These are phyloP conservation scores for Cromileptes altivelis DNA, from an alignment of 2,113 vertebrate species.

Conservation along the genomic window DNA sequence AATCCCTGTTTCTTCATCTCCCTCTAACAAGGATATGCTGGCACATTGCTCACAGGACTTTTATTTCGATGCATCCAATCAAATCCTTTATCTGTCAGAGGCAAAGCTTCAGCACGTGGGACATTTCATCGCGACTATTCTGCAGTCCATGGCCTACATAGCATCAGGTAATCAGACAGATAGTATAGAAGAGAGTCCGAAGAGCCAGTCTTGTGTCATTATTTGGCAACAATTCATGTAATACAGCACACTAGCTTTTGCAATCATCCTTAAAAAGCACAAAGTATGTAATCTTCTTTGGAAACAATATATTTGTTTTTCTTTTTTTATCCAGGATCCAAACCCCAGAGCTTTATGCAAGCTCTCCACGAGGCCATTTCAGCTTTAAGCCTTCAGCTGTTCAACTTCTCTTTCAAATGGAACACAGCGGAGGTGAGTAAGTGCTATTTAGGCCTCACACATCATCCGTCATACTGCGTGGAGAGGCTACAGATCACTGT, in stretches of 20 bases:
- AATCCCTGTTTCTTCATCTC: constrained; percentile 72
- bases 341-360: constrained; percentile 71
- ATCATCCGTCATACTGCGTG: constrained; percentile 12
- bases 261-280: constrained; percentile 36
- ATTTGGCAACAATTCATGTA: constrained; percentile 2
- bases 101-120: constrained; percentile 84
- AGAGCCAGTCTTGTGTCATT: constrained; percentile 7
- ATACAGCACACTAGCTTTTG: constrained; percentile 9
- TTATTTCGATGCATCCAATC: constrained; percentile 86
- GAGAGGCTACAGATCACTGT: constrained; percentile 17
- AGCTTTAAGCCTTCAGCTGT: constrained; percentile 79
- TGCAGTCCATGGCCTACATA: constrained; percentile 86
- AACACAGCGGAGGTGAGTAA: constrained; percentile 67
- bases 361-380: constrained; percentile 82
- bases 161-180: constrained; percentile 80
- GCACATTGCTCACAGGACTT: constrained; percentile 79
- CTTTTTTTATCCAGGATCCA: constrained; percentile 63
- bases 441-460: constrained; percentile 28
- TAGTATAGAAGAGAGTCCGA: neutral
- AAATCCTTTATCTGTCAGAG: constrained; percentile 86
- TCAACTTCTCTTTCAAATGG: constrained; percentile 76
- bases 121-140: constrained; percentile 82
- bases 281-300: constrained; percentile 44
- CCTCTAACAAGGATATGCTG: constrained; percentile 58
- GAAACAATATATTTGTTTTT: constrained; percentile 16